Evolutionary conservation across 2,888 invertebrate genomes (phyloP).

Genomic region (Aelia acuminata): DNA sequence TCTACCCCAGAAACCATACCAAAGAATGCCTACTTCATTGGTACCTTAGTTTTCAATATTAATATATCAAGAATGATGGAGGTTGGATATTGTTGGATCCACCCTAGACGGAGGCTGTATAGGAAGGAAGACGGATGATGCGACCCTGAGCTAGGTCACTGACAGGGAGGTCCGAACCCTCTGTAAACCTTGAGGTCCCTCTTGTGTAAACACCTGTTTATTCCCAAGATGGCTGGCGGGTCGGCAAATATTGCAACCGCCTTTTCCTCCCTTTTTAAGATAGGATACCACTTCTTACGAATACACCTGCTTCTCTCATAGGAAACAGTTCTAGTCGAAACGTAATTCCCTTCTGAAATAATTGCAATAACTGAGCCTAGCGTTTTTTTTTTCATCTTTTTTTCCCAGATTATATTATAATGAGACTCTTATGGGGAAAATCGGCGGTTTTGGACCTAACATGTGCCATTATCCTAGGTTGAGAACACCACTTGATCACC

Average conservation of each 20-base stretch:
- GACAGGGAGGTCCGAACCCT: background rate
- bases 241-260: slow-evolving; percentile 6
- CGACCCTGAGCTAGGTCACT: slow-evolving; percentile 32
- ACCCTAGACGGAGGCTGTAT: background rate
- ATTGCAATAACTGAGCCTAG: background rate
- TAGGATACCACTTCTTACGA: slow-evolving; percentile 28
- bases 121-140: background rate
- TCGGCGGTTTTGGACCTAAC: background rate
- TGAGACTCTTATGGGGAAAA: background rate
- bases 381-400: background rate
- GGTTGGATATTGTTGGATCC: background rate
- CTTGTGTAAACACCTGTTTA: slow-evolving; percentile 50
- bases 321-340: background rate
- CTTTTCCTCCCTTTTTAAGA: slow-evolving; percentile 42
- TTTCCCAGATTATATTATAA: background rate
- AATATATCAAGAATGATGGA: no score
- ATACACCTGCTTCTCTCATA: background rate
- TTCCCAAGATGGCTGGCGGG: slow-evolving; percentile 23
- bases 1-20: no score
- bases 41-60: no score
- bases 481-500: no score
- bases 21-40: no score
- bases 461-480: no score
- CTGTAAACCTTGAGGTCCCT: slow-evolving; percentile 33
- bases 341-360: background rate